A percentile compares a stretch with the other conserved stretches of the same genome.
phyloP scores from a whole-genome alignment of 2,888 invertebrate species.

The Hypsopygia costalis region DNA sequence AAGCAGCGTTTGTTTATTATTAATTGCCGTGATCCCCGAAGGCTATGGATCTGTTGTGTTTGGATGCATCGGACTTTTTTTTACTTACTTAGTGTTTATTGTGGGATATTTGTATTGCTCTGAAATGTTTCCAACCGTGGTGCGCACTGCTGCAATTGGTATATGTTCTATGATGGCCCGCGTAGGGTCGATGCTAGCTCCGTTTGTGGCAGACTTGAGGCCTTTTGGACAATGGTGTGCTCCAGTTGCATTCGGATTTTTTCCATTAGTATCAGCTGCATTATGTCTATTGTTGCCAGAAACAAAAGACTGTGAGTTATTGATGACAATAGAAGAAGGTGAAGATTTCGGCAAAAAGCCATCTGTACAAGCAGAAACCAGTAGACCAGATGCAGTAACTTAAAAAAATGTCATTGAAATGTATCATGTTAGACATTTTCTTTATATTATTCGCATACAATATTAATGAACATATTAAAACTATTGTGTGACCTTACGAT shows the following conservation, averaged over 20 bases:
- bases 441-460: too few relatives aligned
- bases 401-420: too few relatives aligned
- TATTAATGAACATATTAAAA: too few relatives aligned
- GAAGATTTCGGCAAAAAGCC: conserved; percentile 66
- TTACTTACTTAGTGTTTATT: conserved; percentile 89
- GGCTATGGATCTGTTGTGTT: conserved; percentile 74
- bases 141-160: conserved; percentile 91
- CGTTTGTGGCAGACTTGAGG: conserved; percentile 85
- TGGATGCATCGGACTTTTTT: conserved; percentile 87
- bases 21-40: conserved; percentile 79
- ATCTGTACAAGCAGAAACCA: conserved; percentile 3
- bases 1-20: conserved; percentile 80
- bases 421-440: too few relatives aligned
- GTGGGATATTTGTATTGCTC: conserved; percentile 90
- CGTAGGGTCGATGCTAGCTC: conserved; percentile 90
- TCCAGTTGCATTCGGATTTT: conserved; percentile 85
- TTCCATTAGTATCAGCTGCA: conserved; percentile 83
- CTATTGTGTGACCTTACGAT: too few relatives aligned
- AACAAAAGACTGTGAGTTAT: conserved; percentile 85
- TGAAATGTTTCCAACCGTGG: conserved; percentile 93
- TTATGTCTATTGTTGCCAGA: conserved; percentile 87
- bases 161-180: conserved; percentile 91
- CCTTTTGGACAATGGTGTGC: conserved; percentile 82
- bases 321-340: conserved; percentile 88
- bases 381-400: conserved; percentile 1